Conservation (phyloP, 2,888 invertebrate genomes). For the Chouioia cunea region DNA sequence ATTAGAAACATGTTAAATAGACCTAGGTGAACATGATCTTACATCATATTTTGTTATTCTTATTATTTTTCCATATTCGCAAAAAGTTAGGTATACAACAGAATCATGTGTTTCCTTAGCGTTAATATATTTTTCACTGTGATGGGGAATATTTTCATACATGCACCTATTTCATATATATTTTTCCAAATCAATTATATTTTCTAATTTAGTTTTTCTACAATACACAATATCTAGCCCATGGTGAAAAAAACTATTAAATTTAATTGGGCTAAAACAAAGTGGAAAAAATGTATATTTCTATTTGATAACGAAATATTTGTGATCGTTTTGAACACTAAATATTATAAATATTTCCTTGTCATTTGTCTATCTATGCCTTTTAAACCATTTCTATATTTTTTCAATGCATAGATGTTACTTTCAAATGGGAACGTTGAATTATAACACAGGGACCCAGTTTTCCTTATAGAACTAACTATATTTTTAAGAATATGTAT, state of each 20-base stretch:
- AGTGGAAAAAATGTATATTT: not conserved
- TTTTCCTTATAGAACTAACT: slow-evolving; percentile 26
- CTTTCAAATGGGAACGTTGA: slow-evolving; percentile 43
- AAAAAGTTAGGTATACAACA: not conserved
- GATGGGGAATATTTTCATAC: not conserved
- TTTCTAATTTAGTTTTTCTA: not conserved
- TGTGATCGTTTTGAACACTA: not conserved
- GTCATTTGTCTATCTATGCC: slow-evolving; percentile 10
- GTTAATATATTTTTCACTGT: slow-evolving; percentile 8
- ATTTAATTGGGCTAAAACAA: not conserved
- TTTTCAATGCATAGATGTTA: slow-evolving; percentile 2
- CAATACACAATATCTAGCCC: not conserved
- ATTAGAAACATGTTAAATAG: not conserved
- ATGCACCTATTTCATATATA: slow-evolving; percentile 8
- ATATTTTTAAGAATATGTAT: slow-evolving; percentile 36
- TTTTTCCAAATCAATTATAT: not conserved
- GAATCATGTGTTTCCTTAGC: slow-evolving; percentile 14
- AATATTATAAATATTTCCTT: not conserved
- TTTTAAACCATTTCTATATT: slow-evolving; percentile 1
- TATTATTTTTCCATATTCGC: slow-evolving; percentile 2
- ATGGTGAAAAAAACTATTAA: not conserved
- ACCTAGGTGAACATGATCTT: not conserved
- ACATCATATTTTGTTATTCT: not conserved
- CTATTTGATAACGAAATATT: not conserved
- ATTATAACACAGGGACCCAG: slow-evolving; percentile 39